Base-by-base conservation (phyloP, 2,113 vertebrate species). In the Cebus imitator region DNA sequence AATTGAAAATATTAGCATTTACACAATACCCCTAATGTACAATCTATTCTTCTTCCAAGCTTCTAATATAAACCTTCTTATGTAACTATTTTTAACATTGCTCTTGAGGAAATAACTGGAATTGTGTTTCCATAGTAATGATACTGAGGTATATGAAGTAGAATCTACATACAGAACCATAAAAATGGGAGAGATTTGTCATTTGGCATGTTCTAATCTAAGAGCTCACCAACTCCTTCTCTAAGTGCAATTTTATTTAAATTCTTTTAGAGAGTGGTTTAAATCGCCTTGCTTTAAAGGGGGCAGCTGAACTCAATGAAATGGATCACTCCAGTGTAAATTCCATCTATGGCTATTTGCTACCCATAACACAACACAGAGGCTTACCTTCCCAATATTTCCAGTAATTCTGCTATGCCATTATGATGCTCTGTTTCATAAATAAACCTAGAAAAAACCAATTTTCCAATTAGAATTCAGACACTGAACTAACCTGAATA, bases 361-460 rank as follows among this genome's bases (percentile, higher is more conserved):
- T 32, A 11, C 76, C 66, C 35, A 23, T 5, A 30, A 35, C 18
- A 35, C 18, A 55, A 35, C 18, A 35, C 18, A 57, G 45, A 32
- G 81, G 87, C 99, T 98, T 97, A 99, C 99, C 99, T 99, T 98
- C 99, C 99, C 98, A 99, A 98, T 98, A 99, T 99, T 99, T 99
- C 99, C 99, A 99, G 99, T 98, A 99, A 98, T 98, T 99, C 99
- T 96, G 99, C 99, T 99, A 99, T 99, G 98, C 99, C 99, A 84
- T 99, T 99, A 98, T 99, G 99, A 98, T 99, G 99, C 97, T 99
- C 99, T 7, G 99, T 99, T 99, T 99, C 99, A 99, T 99, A 99
- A 99, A 99, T 99, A 99, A 99, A 99, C 98, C 99, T 99, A 97
- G 87, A 98, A 75, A 97, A 98, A 45, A 45, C 94, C 97, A 97